Base-by-base conservation (phyloP, 2,113 vertebrate species). In the Rostratula benghalensis region DNA sequence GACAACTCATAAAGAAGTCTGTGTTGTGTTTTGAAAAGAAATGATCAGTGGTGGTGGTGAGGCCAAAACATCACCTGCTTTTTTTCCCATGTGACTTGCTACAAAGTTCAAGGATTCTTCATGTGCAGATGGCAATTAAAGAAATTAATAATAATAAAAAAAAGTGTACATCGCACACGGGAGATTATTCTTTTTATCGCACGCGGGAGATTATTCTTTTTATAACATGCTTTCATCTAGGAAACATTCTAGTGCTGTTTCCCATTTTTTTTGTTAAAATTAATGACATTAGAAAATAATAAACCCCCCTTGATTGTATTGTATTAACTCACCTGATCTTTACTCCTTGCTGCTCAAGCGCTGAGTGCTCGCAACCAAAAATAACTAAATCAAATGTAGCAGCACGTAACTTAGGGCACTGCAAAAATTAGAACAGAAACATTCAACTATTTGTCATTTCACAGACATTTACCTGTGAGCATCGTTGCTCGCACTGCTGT, bases 41-140 rank as follows among this genome's bases (percentile, higher is more conserved):
- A 59, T 6, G 46, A 51, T 10, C 46, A 2, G 5, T 43, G 33
- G 0, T 43, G 33, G 0, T 59, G 19, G 11, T 2, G 3, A 79
- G 21, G 31, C 7, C 21, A 78, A 39, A 70, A 28, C 1, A 4
- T 9, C 8, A 60, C 21, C 63, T 68, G 30, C 33, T 67, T 83
- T 67, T 67, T 64, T 75, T 69, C 39, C 17, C 16, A 54, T 30
- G 50, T 31, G 39, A 28, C 54, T 56, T 76, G n/a, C 48, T 41
- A n/a, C 11, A 45, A 73, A 81, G 39, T 78, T 45, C n/a, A 50
- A 41, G 27, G 16, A 57, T 53, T 76, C 41, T 60, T 68, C 37
- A 13, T 5, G 31, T 1, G 3, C 5, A 69, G 54, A 43, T 70
- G 16, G 54, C 20, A 70, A 45, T 25, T 53, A 7, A 76, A 56